Conservation (phyloP, 2,797 vertebrate genomes). For the Esox masquinongy region DNA sequence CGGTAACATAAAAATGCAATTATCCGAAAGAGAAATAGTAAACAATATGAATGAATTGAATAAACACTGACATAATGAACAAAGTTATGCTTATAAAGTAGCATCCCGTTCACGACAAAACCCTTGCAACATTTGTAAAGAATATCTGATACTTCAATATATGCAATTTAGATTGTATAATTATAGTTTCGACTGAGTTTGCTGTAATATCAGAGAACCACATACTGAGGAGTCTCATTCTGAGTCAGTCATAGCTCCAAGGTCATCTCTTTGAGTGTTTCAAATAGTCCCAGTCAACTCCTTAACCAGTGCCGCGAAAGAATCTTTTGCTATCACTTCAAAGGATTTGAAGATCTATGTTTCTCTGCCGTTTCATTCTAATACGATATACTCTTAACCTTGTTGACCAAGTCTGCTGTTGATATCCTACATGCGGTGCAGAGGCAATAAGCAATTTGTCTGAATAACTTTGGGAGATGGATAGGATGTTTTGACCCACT, state of each 20-base stretch:
- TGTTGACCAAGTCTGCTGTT: not conserved
- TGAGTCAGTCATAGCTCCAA: conserved; percentile 5
- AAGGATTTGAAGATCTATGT: not conserved
- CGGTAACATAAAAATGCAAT: not conserved
- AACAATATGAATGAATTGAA: not conserved
- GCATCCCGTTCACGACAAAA: not conserved
- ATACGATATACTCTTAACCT: not conserved
- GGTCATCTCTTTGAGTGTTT: conserved; percentile 1
- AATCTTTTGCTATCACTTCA: not conserved
- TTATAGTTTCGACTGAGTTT: no score
- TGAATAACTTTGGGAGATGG: conserved; percentile 6
- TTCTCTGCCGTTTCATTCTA: not conserved
- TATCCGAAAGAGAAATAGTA: not conserved
- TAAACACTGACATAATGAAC: not conserved
- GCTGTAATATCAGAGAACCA: no score
- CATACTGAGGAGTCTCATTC: not conserved
- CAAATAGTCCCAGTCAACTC: conserved; percentile 4
- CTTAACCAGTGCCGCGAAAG: not conserved
- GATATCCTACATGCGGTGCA: not conserved
- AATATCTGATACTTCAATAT: not conserved
- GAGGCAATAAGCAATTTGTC: not conserved
- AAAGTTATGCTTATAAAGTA: no score
- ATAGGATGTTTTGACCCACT: not conserved
- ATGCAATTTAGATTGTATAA: no score
- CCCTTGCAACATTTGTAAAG: not conserved